phyloP scores from a whole-genome alignment of 2,888 invertebrate genomes.

The Dicyrtoma fusca region DNA sequence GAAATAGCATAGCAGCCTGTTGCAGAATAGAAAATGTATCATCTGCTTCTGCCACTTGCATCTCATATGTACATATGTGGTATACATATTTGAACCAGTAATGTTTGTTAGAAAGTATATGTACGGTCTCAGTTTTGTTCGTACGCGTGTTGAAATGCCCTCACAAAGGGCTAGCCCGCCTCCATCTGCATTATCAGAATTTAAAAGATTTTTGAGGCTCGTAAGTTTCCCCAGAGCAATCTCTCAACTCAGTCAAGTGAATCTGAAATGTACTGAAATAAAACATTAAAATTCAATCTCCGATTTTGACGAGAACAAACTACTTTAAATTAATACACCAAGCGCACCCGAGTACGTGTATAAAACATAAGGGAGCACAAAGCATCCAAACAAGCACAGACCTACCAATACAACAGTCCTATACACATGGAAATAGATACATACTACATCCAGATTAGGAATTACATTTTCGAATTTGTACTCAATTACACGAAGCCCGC shows the following conservation, averaged over 20 bases:
- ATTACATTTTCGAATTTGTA: too few relatives aligned
- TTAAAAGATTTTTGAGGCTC: slow-evolving; percentile 21
- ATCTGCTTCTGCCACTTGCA: too few relatives aligned
- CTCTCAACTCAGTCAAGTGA: slow-evolving; percentile 26
- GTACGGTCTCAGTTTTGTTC: too few relatives aligned
- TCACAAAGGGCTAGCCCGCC: too few relatives aligned
- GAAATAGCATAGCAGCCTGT: too few relatives aligned
- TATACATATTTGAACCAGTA: too few relatives aligned
- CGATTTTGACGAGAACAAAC: slow-evolving; percentile 31
- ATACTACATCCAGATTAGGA: not conserved
- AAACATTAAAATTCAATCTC: slow-evolving; percentile 42
- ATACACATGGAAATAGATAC: slow-evolving; percentile 2
- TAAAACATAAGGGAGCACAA: not conserved
- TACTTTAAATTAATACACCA: slow-evolving; percentile 11
- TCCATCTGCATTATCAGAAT: not conserved
- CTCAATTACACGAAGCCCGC: too few relatives aligned
- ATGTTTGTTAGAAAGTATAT: too few relatives aligned
- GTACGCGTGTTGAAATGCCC: too few relatives aligned
- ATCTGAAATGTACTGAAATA: slow-evolving; percentile 33
- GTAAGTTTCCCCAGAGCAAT: slow-evolving; percentile 10
- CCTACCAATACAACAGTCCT: not conserved
- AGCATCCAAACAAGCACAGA: not conserved
- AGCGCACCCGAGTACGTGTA: not conserved
- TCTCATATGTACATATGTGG: too few relatives aligned
- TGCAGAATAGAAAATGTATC: too few relatives aligned